These are phyloP conservation scores for Tupaia tana DNA, from an alignment of 2,113 vertebrate genomes.

Conservation along the genomic window DNA sequence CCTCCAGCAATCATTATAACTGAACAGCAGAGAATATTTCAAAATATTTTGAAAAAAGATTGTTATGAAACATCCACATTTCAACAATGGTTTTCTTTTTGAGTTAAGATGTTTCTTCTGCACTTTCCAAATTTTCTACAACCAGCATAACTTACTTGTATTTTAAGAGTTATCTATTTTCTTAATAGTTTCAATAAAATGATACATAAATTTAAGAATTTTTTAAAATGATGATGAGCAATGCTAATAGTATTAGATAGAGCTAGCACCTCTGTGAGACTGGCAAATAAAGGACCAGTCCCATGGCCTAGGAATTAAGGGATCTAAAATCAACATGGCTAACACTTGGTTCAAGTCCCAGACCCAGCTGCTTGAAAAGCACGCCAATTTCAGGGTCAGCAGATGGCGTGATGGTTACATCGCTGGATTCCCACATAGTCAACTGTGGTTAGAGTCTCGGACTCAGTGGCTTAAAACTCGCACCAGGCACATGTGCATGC, in stretches of 20 bases:
- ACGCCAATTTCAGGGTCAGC: too few relatives aligned
- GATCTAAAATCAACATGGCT: too few relatives aligned
- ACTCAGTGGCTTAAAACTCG: too few relatives aligned
- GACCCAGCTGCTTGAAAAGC: too few relatives aligned
- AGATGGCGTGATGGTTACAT: too few relatives aligned
- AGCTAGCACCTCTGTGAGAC: not conserved
- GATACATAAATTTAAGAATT: not conserved
- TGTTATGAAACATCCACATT: not conserved
- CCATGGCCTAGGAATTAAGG: too few relatives aligned
- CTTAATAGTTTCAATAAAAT: slow-evolving; percentile 13
- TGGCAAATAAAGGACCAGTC: not conserved
- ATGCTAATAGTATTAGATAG: not conserved
- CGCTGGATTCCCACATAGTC: too few relatives aligned
- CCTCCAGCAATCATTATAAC: slow-evolving; percentile 71
- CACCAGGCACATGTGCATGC: too few relatives aligned
- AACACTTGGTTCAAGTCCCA: too few relatives aligned
- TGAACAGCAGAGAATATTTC: slow-evolving; percentile 46
- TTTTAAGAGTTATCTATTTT: not conserved
- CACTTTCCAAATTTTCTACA: not conserved
- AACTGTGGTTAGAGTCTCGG: too few relatives aligned
- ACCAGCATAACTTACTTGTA: not conserved
- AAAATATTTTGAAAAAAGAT: slow-evolving; percentile 34
- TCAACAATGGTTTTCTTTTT: not conserved
- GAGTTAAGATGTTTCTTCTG: not conserved
- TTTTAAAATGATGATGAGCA: not conserved